Percentiles rank a stretch among this genome's conserved stretches.
Evolutionary conservation across 2,797 vertebrate species (phyloP).

Genomic region (Microcaecilia unicolor): DNA sequence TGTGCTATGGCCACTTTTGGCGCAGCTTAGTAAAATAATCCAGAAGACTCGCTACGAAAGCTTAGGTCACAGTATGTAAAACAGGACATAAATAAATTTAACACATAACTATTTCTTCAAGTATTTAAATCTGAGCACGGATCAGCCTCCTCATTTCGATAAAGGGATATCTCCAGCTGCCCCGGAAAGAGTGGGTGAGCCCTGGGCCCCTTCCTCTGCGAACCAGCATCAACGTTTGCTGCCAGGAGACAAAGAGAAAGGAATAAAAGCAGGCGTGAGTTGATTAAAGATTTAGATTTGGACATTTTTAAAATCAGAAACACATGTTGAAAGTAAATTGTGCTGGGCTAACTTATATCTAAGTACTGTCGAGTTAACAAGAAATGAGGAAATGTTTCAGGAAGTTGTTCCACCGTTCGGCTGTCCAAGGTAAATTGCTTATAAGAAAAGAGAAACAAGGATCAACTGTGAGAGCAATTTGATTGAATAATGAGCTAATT

Average conservation of each 20-base stretch:
- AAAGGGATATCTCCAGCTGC: neutral
- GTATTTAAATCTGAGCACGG: neutral
- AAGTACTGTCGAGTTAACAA: constrained; percentile 3
- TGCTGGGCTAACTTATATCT: constrained; percentile 19
- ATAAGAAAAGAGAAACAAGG: too few species aligned
- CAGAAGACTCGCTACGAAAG: too few species aligned
- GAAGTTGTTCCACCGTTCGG: neutral
- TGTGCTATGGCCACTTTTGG: too few species aligned
- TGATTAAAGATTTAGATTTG: constrained; percentile 42
- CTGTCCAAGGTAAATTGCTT: constrained; percentile 5
- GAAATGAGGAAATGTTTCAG: constrained; percentile 12
- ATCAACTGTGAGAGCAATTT: constrained; percentile 17
- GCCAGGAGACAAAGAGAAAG: constrained; percentile 32
- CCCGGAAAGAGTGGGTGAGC: too few species aligned
- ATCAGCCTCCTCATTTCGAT: constrained; percentile 12
- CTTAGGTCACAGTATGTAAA: too few species aligned
- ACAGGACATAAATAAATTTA: too few species aligned
- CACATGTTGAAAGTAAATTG: constrained; percentile 34
- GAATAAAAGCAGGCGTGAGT: constrained; percentile 35
- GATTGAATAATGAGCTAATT: too few species aligned
- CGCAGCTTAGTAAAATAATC: too few species aligned
- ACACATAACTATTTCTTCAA: constrained; percentile 6
- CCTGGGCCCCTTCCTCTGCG: constrained; percentile 19
- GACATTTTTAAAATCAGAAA: constrained; percentile 40
- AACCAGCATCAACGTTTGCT: constrained; percentile 17